Evolutionary conservation across 2,797 vertebrate species (phyloP).

Genomic region (Eremophila alpestris): DNA sequence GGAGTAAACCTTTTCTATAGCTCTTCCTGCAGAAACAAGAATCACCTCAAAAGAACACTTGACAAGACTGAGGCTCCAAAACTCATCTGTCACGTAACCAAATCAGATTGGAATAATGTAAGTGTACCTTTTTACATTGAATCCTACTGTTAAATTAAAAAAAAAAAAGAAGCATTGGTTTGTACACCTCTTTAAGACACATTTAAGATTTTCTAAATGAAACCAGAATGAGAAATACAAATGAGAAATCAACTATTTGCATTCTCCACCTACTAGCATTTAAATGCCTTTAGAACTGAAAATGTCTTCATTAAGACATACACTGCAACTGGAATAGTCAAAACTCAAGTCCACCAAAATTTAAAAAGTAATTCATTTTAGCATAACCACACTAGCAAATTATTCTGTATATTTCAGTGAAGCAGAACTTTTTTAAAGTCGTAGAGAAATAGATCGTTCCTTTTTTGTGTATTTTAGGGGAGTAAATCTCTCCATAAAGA

Average conservation of each 20-base stretch:
- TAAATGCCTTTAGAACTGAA: background rate
- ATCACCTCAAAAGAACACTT: background rate
- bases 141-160: background rate
- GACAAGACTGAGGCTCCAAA: background rate
- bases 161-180: background rate
- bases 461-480: background rate
- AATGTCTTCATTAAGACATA: background rate
- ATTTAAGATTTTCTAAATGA: background rate
- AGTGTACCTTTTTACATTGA: background rate
- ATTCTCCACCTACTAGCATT: background rate
- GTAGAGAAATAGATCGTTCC: background rate
- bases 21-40: background rate
- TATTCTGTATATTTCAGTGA: constrained; percentile 44
- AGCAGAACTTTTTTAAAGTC: constrained; percentile 15
- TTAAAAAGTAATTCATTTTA: background rate
- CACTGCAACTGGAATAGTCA: background rate
- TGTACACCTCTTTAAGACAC: background rate
- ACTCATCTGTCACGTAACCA: background rate
- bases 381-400: background rate
- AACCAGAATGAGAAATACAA: background rate
- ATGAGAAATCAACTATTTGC: background rate
- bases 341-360: background rate
- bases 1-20: background rate
- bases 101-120: background rate
- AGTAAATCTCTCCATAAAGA: background rate